phyloP scores from a whole-genome alignment of 2,113 vertebrate genomes.

The Syrmaticus mikado region DNA sequence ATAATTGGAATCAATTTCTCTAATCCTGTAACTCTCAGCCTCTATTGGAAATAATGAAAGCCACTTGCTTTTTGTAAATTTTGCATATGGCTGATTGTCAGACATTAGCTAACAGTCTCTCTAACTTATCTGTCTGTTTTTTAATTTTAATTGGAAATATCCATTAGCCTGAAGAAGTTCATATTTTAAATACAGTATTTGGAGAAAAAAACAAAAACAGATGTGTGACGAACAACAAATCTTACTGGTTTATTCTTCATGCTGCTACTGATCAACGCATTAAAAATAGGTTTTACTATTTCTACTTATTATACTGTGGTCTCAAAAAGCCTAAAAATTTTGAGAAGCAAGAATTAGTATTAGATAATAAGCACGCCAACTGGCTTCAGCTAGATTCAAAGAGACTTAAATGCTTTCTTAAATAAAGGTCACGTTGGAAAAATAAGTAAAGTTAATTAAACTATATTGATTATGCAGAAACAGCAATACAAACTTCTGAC shows the following conservation, averaged over 20 bases:
- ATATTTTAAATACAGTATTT: neutral
- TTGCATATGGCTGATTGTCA: neutral
- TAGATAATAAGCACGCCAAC: neutral
- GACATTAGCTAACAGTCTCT: constrained; percentile 5
- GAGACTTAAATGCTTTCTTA: neutral
- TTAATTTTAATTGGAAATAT: constrained; percentile 18
- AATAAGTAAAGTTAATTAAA: neutral
- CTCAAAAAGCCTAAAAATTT: neutral
- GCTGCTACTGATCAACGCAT: neutral
- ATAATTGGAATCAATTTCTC: constrained; percentile 71
- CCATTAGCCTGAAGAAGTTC: neutral
- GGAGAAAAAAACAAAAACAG: neutral
- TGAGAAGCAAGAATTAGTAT: neutral
- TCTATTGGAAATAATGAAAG: constrained; percentile 68
- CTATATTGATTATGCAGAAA: neutral
- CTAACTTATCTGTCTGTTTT: neutral
- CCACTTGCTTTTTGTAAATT: constrained; percentile 52
- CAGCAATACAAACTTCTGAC: neutral
- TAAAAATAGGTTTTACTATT: neutral
- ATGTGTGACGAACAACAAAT: neutral
- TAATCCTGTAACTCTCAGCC: constrained; percentile 49
- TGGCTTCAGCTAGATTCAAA: neutral
- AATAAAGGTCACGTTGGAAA: neutral
- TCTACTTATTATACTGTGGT: neutral
- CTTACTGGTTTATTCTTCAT: neutral